Evolutionary conservation across 1,140 invertebrate genomes (phyloP).

Genomic region (Scylla paramamosain): DNA sequence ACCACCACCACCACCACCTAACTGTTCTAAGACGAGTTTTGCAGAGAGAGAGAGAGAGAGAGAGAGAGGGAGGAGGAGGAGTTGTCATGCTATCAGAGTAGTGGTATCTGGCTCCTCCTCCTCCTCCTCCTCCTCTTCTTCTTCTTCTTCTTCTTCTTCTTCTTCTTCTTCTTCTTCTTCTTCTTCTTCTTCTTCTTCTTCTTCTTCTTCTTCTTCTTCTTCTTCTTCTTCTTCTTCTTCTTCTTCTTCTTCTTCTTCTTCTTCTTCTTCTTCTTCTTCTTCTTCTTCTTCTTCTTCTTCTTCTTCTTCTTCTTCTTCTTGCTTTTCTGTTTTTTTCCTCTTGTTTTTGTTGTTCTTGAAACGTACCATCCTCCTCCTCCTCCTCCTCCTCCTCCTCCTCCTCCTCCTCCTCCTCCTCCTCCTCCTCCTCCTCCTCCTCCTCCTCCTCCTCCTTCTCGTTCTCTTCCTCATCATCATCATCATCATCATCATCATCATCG

Average conservation of each 20-base stretch:
- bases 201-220: too few relatives aligned
- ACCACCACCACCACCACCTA: background rate
- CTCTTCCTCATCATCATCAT: background rate
- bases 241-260: too few relatives aligned
- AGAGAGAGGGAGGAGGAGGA: too few relatives aligned
- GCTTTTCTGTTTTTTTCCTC: background rate
- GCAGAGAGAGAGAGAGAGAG: too few relatives aligned
- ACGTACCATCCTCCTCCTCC: background rate
- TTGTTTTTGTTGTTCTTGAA: background rate
- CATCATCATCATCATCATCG: background rate
- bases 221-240: too few relatives aligned
- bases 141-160: too few relatives aligned
- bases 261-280: background rate
- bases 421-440: conserved; percentile 7
- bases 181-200: too few relatives aligned
- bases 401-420: background rate
- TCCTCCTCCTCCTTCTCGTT: background rate
- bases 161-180: too few relatives aligned
- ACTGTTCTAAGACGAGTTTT: too few relatives aligned
- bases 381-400: background rate
- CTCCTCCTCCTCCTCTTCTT: too few relatives aligned
- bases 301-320: background rate
- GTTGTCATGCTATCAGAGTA: too few relatives aligned
- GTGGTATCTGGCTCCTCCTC: too few relatives aligned
- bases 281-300: background rate